Evolutionary conservation across 2,797 vertebrate genomes (phyloP).

Genomic region (Limosa lapponica): DNA sequence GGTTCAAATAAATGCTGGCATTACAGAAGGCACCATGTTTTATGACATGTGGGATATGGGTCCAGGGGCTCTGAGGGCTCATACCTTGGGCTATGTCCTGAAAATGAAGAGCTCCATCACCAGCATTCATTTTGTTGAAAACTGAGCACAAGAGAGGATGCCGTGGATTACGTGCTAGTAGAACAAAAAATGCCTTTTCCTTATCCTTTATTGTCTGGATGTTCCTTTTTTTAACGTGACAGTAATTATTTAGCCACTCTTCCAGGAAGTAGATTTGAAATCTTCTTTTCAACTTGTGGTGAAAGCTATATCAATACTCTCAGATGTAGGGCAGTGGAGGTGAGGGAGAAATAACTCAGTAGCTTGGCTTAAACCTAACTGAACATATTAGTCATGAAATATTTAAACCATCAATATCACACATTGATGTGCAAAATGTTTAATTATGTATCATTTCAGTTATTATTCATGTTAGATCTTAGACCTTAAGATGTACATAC

Average conservation of each 20-base stretch:
- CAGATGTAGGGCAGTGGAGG: conserved; percentile 35
- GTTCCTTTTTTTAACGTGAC: neutral
- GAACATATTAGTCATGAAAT: conserved; percentile 74
- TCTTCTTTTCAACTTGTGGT: conserved; percentile 5
- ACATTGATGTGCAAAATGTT: conserved; percentile 70
- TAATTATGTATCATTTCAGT: conserved; percentile 75
- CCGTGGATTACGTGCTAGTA: neutral
- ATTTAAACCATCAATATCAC: conserved; percentile 76
- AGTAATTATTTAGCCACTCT: conserved; percentile 36
- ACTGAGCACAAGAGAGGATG: neutral
- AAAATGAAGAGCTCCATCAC: neutral
- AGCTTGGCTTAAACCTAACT: conserved; percentile 58
- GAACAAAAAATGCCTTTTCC: neutral
- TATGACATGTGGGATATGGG: neutral
- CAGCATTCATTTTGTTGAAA: neutral
- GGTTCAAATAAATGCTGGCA: conserved; percentile 12
- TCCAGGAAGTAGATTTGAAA: conserved; percentile 40
- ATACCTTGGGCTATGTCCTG: neutral
- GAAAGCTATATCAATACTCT: conserved; percentile 30
- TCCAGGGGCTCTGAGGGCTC: neutral
- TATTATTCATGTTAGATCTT: conserved; percentile 74
- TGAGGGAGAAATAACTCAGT: conserved; percentile 61
- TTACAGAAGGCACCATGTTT: neutral
- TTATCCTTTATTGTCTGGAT: neutral
- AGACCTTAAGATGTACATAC: conserved; percentile 67